These are phyloP conservation scores for Acrocephalus arundinaceus DNA, from an alignment of 2,113 vertebrate genomes.

Conservation along the genomic window DNA sequence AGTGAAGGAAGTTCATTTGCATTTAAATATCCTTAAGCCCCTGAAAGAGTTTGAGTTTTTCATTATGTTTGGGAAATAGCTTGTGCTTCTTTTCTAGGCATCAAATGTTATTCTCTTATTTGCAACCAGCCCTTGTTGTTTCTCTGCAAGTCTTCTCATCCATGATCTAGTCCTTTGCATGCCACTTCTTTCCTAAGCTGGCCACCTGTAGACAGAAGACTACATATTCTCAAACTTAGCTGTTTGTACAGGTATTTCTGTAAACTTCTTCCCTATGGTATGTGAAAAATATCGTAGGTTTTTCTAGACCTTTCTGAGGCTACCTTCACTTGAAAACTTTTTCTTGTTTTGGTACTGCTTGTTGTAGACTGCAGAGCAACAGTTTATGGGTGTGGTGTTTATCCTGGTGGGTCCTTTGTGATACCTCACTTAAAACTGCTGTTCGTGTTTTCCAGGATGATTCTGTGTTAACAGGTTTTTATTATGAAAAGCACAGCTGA, in stretches of 20 bases:
- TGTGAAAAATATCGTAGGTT: background rate
- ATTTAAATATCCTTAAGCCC: constrained; percentile 42
- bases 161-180: background rate
- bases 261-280: background rate
- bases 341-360: background rate
- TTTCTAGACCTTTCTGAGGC: background rate
- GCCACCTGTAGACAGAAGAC: background rate
- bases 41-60: constrained; percentile 32
- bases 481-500: constrained; percentile 35
- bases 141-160: background rate
- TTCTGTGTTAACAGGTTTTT: constrained; percentile 15
- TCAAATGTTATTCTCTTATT: background rate
- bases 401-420: background rate
- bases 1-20: constrained; percentile 36
- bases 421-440: background rate
- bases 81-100: constrained; percentile 3
- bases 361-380: background rate
- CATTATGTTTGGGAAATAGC: constrained; percentile 25
- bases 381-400: background rate
- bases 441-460: background rate
- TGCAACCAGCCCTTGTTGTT: background rate
- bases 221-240: background rate
- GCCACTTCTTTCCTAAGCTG: background rate
- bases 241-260: background rate
- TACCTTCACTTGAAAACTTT: background rate